Conservation (phyloP, 2,888 invertebrate species). For the Drosophila peninsularis region DNA sequence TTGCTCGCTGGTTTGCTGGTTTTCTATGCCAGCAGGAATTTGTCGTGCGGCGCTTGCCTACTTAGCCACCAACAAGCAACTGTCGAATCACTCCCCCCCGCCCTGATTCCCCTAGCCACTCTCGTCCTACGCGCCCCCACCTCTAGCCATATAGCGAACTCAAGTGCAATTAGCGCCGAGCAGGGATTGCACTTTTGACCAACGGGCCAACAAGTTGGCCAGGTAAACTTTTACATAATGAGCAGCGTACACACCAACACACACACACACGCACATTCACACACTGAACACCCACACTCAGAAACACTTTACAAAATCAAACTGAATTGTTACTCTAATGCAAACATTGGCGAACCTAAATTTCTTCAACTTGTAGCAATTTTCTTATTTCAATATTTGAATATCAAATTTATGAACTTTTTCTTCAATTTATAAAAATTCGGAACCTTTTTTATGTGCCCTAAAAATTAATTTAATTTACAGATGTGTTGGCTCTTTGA, state of each 20-base stretch:
- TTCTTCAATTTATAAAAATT: too few relatives aligned
- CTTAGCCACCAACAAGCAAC: constrained; percentile 28
- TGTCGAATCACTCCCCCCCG: neutral
- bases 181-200: constrained; percentile 70
- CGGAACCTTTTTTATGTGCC: too few relatives aligned
- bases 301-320: constrained; percentile 5
- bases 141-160: constrained; percentile 6
- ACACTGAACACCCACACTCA: neutral
- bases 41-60: constrained; percentile 60
- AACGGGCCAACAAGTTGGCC: constrained; percentile 40
- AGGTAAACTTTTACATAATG: constrained; percentile 50
- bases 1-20: constrained; percentile 64
- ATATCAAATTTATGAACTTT: too few relatives aligned
- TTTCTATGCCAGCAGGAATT: constrained; percentile 66
- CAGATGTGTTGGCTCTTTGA: too few relatives aligned
- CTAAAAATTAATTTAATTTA: too few relatives aligned
- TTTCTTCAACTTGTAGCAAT: too few relatives aligned
- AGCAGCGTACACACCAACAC: constrained; percentile 4
- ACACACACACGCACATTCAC: neutral
- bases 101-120: neutral
- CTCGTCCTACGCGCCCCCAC: neutral
- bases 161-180: constrained; percentile 65
- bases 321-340: neutral
- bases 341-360: too few relatives aligned
- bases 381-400: too few relatives aligned